Base-by-base conservation (phyloP, 2,888 invertebrate genomes). In the Acanthococcus lagerstroemiae region DNA sequence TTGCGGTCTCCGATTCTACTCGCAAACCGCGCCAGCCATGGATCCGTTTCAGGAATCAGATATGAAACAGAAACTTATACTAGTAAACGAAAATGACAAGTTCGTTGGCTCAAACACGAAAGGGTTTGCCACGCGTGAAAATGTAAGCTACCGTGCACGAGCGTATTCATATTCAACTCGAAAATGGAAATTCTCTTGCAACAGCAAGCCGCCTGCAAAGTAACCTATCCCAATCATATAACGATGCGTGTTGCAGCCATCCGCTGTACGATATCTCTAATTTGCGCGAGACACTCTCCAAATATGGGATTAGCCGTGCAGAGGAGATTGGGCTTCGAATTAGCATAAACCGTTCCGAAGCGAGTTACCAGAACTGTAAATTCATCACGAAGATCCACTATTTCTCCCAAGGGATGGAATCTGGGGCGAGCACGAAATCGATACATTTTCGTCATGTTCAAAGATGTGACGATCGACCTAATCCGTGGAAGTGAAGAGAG, bases 351-450 rank as follows among this genome's bases (percentile, higher is more conserved):
- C 73, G 80, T 6, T 80, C 83, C 19, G 79, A 85, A 78, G 76
- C 80, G 22, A 78, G 81, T 44, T 79, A 87, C 0, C 82, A 87
- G 21, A 82, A 85, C 69, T 86, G 96, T 73, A 81, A 84, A 45
- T 94, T 86, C 74, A 76, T 97, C 69, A 95, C 95, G 0, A 83
- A 95, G 71, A 88, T 97, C 71, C 86, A 90, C 75, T 99, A 97
- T 12, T 69, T 70, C 65, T 69, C 68, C 5, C 25, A 68, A 52
- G 70, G 70, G 70, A 70, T 44, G 85, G 86, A 19, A 79, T 81
- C 68, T 99, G 92, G 91, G 97, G 96, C 6, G 99, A 99, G 78
- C 94, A 96, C 75, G 99, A 99, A 79, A 88, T 99, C 71, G 97
- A 97, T 95, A 99, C 77, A 87, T 96, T 65, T 79, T 97, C 5